Evolutionary conservation across 2,797 vertebrate genomes (phyloP).

Genomic region (Megaceryle alcyon): DNA sequence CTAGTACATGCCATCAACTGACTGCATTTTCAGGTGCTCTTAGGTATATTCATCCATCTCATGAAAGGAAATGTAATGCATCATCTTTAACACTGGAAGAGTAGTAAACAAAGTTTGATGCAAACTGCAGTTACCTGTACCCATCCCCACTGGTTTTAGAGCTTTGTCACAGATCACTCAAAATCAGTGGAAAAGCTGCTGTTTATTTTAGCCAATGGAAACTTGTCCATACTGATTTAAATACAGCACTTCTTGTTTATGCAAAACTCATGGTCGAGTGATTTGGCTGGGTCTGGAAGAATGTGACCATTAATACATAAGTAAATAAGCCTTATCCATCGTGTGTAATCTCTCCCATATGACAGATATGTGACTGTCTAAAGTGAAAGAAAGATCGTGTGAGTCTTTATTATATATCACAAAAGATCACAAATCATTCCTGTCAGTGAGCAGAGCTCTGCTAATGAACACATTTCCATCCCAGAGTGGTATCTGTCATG

Average conservation of each 20-base stretch:
- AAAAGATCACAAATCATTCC: slow-evolving; percentile 6
- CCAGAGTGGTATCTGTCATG: neutral
- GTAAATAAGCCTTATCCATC: slow-evolving; percentile 32
- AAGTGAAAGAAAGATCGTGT: slow-evolving; percentile 1
- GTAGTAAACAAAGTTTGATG: neutral
- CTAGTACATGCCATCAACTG: neutral
- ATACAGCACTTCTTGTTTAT: neutral
- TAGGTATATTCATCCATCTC: neutral
- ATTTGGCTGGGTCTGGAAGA: neutral
- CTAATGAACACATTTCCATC: neutral
- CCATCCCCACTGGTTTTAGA: neutral
- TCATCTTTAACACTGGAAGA: neutral
- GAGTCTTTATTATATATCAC: neutral
- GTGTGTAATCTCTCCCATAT: neutral
- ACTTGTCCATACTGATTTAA: neutral
- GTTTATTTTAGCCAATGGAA: neutral
- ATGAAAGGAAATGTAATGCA: neutral
- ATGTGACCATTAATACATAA: slow-evolving; percentile 29
- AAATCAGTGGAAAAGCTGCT: neutral
- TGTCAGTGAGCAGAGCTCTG: neutral
- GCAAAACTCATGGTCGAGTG: neutral
- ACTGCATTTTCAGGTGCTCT: neutral
- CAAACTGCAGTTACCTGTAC: neutral
- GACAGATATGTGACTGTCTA: neutral
- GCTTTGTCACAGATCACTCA: neutral